Evolutionary conservation across 2,113 vertebrate genomes (phyloP), one percentile per base, ranked within the genome.

Genomic region (Platichthys stellatus): DNA sequence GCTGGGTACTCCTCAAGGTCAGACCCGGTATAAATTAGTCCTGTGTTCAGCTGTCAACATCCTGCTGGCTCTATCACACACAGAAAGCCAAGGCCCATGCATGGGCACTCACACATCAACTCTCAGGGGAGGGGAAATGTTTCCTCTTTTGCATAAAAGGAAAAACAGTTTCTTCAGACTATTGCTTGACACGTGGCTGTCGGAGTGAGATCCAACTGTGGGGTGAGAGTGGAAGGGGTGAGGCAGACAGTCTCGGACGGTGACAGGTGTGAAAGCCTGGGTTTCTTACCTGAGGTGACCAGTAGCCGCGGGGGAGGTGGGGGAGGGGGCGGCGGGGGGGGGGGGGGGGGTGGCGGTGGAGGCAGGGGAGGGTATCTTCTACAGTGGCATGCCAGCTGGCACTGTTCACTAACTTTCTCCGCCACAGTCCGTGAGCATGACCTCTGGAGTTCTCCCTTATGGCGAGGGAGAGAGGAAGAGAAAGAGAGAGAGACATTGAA

Each of bases 381-480:
- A 95, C 97, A 97, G 83, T 96, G 96, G 93, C 97, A 98, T 79
- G 96, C 85, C 87, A 96, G 89, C 89, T 96, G 95, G 92, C 96
- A 97, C 89, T 93, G 95, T 86, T 96, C 95, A n/a, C 95, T 94
- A 92, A 94, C 93, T 89, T 95, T 94, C 77, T 96, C 95, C 75
- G 86, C 92, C 93, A 93, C 92, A 80, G 94, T 93, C 92, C 92
- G 97, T 87, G 95, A 95, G 89, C 97, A 98, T 94, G 96, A 96
- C 93, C 95, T 97, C 95, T 98, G 97, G 86, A 96, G 94, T 88
- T 99, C 97, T 74, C 94, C 96, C 81, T 95, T 93, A 85, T 95
- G 93, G 89, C 94, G 90, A 88, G 83, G 61, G 89, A 63, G 62
- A 15, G 38, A 14, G 57, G 23, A 23, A 58, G 57, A 58, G 57